A percentile compares a stretch with the other conserved stretches of the same genome.
Evolutionary conservation across 2,888 invertebrate genomes (phyloP).

Genomic region (Parnassius apollo): DNA sequence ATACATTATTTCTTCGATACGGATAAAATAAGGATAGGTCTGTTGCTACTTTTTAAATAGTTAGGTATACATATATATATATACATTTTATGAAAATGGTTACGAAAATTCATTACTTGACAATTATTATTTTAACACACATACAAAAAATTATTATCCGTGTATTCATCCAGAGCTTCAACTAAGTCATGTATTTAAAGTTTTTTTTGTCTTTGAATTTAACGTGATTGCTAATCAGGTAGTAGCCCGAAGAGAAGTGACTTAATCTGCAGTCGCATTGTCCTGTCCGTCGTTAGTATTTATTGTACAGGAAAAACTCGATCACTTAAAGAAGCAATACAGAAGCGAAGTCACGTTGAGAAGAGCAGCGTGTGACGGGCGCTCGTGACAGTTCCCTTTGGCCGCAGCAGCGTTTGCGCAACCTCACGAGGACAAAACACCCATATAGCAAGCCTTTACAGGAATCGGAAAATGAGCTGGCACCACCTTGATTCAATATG

Average conservation of each 20-base stretch:
- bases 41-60: constrained; percentile 13
- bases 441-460: constrained; percentile 35
- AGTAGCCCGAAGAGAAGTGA: constrained; percentile 29
- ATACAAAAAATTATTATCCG: no score
- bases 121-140: no score
- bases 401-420: constrained; percentile 49
- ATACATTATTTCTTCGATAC: constrained; percentile 15
- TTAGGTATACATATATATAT: background rate
- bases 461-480: constrained; percentile 33
- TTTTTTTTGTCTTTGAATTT: background rate
- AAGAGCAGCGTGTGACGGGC: constrained; percentile 44
- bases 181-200: no score
- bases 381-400: constrained; percentile 56
- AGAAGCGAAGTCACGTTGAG: constrained; percentile 64
- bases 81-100: background rate
- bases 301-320: constrained; percentile 59
- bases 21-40: constrained; percentile 9
- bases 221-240: background rate
- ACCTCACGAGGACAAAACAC: constrained; percentile 54
- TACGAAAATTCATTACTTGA: no score
- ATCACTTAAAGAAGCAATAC: constrained; percentile 54
- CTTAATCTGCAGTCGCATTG: constrained; percentile 29
- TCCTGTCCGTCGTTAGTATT: constrained; percentile 30
- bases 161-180: no score
- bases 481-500: constrained; percentile 30